Evolutionary conservation across 1,140 invertebrate genomes (phyloP).

Genomic region (Sesamia nonagrioides): DNA sequence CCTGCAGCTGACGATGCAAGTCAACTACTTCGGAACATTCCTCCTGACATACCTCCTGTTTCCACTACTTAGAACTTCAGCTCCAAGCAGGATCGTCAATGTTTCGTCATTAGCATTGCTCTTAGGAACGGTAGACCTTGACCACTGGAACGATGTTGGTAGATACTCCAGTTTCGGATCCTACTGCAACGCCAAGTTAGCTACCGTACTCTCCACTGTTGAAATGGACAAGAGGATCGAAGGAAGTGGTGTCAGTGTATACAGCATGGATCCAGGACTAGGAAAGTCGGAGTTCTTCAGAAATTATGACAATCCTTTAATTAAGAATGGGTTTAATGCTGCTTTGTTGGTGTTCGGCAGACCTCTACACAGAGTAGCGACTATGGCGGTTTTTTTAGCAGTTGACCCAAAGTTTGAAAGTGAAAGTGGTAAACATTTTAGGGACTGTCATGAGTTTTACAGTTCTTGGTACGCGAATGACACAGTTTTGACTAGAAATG

Average conservation of each 20-base stretch:
- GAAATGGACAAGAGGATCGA: constrained; percentile 89
- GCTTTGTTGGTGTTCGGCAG: constrained; percentile 76
- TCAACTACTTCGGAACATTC: constrained; percentile 89
- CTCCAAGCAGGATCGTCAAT: constrained; percentile 88
- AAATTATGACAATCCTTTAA: constrained; percentile 87
- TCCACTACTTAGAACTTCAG: constrained; percentile 87
- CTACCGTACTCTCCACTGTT: constrained; percentile 90
- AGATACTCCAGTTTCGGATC: constrained; percentile 79
- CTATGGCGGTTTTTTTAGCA: constrained; percentile 91
- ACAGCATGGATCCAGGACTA: constrained; percentile 93
- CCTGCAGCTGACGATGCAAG: constrained; percentile 87
- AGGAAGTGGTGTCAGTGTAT: constrained; percentile 89
- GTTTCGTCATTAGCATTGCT: constrained; percentile 81
- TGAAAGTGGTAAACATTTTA: constrained; percentile 88
- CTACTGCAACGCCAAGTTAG: constrained; percentile 93
- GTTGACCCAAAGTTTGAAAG: constrained; percentile 88
- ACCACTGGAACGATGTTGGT: constrained; percentile 88
- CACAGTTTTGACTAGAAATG: constrained; percentile 55
- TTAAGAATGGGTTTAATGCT: constrained; percentile 71
- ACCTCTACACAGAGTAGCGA: constrained; percentile 89
- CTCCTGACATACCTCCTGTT: constrained; percentile 88
- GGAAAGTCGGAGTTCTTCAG: constrained; percentile 92
- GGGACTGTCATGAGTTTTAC: constrained; percentile 85
- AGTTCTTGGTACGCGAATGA: constrained; percentile 69
- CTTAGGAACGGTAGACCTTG: constrained; percentile 90